Conservation (phyloP, 2,113 vertebrate species). For the Excalfactoria chinensis region DNA sequence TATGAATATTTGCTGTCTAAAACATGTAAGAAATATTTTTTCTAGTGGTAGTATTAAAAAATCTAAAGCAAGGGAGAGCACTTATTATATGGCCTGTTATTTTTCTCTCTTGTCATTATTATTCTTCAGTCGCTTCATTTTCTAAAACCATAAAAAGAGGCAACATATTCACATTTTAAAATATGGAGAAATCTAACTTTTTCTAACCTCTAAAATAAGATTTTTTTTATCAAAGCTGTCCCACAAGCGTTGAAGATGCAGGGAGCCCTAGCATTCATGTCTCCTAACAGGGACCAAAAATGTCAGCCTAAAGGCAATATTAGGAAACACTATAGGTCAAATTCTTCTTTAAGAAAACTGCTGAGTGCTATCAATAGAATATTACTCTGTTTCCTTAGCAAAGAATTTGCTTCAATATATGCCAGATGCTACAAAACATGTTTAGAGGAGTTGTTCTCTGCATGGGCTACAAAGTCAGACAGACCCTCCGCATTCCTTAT, state of each 20-base stretch:
- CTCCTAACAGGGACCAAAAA: background rate
- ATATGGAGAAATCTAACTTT: background rate
- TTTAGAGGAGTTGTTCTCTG: background rate
- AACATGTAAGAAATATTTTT: slow-evolving; percentile 4
- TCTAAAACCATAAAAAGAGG: background rate
- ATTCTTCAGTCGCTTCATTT: background rate
- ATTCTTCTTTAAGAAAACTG: background rate
- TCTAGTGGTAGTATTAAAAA: slow-evolving; percentile 8
- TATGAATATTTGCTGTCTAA: slow-evolving; percentile 4
- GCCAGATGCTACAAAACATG: background rate
- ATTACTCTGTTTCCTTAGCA: background rate
- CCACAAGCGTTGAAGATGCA: background rate
- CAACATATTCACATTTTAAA: background rate
- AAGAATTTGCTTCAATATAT: background rate
- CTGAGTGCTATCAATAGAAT: background rate
- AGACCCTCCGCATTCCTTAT: fast-evolving
- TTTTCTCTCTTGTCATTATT: background rate
- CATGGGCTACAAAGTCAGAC: background rate
- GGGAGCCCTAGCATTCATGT: background rate
- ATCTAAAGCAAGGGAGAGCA: background rate
- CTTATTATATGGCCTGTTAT: background rate
- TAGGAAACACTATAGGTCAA: background rate
- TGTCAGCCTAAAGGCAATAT: background rate
- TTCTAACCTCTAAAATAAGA: background rate
- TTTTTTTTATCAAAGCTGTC: background rate